Evolutionary conservation across 2,888 invertebrate genomes (phyloP).

Genomic region (Luffia ferchaultella): DNA sequence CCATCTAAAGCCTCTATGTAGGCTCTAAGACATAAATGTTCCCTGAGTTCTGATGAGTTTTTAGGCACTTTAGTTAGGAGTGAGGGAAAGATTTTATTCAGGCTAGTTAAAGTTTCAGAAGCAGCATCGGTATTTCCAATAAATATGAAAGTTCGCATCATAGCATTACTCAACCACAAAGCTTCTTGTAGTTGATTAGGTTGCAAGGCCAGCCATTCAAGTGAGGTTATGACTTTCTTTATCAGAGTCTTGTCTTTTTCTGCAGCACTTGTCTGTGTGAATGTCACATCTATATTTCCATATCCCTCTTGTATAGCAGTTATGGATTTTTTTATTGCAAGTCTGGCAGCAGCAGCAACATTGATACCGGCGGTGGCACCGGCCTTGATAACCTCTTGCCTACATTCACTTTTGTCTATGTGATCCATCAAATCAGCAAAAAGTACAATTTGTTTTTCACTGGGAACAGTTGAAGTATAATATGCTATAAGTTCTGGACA

Average conservation of each 20-base stretch:
- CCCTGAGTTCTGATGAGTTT: slow-evolving; percentile 68
- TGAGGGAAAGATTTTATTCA: slow-evolving; percentile 44
- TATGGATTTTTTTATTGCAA: slow-evolving; percentile 80
- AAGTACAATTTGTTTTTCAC: slow-evolving; percentile 48
- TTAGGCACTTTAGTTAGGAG: slow-evolving; percentile 43
- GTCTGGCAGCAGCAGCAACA: slow-evolving; percentile 83
- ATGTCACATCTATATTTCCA: slow-evolving; percentile 59
- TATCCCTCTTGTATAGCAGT: slow-evolving; percentile 50
- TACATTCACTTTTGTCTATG: slow-evolving; percentile 70
- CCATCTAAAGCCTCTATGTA: slow-evolving; percentile 89
- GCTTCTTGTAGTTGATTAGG: slow-evolving; percentile 81
- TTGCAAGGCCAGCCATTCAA: slow-evolving; percentile 90
- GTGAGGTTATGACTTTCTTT: slow-evolving; percentile 55
- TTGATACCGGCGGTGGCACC: slow-evolving; percentile 81
- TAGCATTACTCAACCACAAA: slow-evolving; percentile 86
- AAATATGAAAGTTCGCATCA: slow-evolving; percentile 85
- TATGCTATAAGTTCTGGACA: slow-evolving; percentile 84
- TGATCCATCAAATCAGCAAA: slow-evolving; percentile 76
- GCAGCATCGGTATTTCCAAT: slow-evolving; percentile 86
- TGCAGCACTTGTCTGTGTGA: slow-evolving; percentile 73
- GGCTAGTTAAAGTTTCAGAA: slow-evolving; percentile 68
- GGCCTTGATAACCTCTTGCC: slow-evolving; percentile 72
- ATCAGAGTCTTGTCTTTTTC: slow-evolving; percentile 54
- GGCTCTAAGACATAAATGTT: slow-evolving; percentile 87
- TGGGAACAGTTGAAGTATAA: slow-evolving; percentile 83